A percentile compares a stretch with the other conserved stretches of the same genome.
Conservation (phyloP, 2,888 invertebrate genomes). For the Syrista parreyssii region DNA sequence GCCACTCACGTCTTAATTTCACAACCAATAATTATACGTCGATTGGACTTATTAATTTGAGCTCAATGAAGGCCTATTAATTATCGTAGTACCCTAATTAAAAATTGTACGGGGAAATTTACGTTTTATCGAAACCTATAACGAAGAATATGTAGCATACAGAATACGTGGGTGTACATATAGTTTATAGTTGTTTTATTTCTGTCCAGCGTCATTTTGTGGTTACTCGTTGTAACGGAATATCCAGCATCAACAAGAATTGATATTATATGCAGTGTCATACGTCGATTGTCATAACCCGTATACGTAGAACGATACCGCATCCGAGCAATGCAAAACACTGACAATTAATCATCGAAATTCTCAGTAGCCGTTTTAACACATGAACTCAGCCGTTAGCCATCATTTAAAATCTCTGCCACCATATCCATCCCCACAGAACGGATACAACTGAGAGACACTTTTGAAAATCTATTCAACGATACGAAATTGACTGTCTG, state of each 20-base stretch:
- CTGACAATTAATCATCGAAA: background rate
- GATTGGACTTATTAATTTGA: constrained; percentile 13
- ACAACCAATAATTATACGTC: constrained; percentile 18
- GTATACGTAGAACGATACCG: background rate
- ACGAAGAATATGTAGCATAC: background rate
- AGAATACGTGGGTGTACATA: background rate
- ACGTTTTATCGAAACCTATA: background rate
- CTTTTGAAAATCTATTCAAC: background rate
- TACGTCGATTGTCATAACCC: background rate
- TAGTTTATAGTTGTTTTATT: background rate
- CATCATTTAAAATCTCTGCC: background rate
- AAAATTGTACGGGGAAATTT: constrained; percentile 15
- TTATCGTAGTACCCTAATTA: constrained; percentile 17
- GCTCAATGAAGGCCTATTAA: constrained; percentile 17
- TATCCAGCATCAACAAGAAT: background rate
- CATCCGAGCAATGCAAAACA: background rate
- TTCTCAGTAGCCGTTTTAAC: background rate
- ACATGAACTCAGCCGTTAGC: background rate
- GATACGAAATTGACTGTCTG: background rate
- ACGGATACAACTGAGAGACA: background rate
- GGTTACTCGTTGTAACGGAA: background rate
- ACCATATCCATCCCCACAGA: background rate
- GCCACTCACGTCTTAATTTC: constrained; percentile 19
- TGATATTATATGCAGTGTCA: background rate
- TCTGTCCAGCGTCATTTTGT: background rate